Percentiles rank a stretch among this genome's conserved stretches.
phyloP scores from a whole-genome alignment of 2,797 vertebrate genomes.

The Clarias platycephalus region DNA sequence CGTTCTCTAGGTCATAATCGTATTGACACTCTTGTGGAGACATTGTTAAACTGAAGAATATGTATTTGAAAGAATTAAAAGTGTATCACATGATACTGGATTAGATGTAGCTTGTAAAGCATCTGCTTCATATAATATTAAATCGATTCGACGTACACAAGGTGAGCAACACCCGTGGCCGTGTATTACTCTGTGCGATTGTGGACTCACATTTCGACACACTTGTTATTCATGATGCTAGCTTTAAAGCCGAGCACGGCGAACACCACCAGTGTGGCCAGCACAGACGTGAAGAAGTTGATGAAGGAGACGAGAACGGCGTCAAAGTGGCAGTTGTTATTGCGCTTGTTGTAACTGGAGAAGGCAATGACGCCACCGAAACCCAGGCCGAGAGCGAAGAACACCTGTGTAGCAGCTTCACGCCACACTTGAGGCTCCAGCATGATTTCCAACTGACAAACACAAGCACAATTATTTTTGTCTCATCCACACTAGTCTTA shows the following conservation, averaged over 20 bases:
- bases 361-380: slow-evolving; percentile 98
- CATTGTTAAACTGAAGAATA: background rate
- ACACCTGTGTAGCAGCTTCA: slow-evolving; percentile 96
- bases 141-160: background rate
- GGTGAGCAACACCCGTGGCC: background rate
- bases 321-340: slow-evolving; percentile 99
- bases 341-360: slow-evolving; percentile 98
- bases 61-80: background rate
- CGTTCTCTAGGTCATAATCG: background rate
- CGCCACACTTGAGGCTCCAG: slow-evolving; percentile 94
- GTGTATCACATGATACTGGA: background rate
- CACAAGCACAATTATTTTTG: background rate
- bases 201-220: slow-evolving; percentile 75
- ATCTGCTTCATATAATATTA: background rate
- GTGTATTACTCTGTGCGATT: background rate
- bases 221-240: slow-evolving; percentile 89
- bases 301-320: slow-evolving; percentile 95
- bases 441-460: slow-evolving; percentile 91
- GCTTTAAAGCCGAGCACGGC: slow-evolving; percentile 98
- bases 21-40: background rate
- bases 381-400: slow-evolving; percentile 95
- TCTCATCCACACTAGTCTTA: background rate
- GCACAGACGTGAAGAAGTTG: slow-evolving; percentile 96
- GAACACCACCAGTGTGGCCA: slow-evolving; percentile 97
- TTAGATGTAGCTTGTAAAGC: background rate